Percentiles rank a stretch among this genome's conserved stretches.
Evolutionary conservation across 2,888 invertebrate species (phyloP).

Genomic region (Drosophila nr. medialis): DNA sequence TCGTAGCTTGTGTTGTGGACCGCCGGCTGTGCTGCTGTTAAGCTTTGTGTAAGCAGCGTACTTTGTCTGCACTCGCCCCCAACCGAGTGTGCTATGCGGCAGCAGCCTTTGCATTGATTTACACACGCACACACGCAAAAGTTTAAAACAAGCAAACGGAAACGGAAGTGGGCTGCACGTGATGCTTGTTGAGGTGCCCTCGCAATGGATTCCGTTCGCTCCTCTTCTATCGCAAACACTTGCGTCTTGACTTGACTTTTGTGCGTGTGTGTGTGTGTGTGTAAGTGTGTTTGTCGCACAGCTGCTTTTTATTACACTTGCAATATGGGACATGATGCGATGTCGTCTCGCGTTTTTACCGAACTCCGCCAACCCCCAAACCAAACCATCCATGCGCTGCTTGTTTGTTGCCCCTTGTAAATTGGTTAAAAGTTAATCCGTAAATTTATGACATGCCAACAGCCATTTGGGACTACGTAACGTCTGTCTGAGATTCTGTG

Average conservation of each 20-base stretch:
- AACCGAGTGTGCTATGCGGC: constrained; percentile 19
- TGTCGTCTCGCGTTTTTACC: constrained; percentile 47
- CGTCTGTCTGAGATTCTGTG: constrained; percentile 33
- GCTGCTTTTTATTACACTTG: constrained; percentile 77
- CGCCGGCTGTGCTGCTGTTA: constrained; percentile 73
- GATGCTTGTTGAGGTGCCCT: constrained; percentile 67
- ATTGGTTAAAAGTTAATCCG: constrained; percentile 80
- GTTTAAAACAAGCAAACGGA: constrained; percentile 78
- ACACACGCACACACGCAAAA: constrained; percentile 54
- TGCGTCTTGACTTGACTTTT: constrained; percentile 61
- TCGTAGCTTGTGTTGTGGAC: constrained; percentile 39
- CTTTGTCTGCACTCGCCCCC: constrained; percentile 64
- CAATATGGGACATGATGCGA: constrained; percentile 74
- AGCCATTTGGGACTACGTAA: constrained; percentile 66
- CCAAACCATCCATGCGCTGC: constrained; percentile 15
- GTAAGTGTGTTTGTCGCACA: constrained; percentile 47
- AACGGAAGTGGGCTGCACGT: constrained; percentile 78
- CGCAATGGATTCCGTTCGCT: constrained; percentile 43
- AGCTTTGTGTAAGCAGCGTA: constrained; percentile 77
- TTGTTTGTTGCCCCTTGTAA: constrained; percentile 70
- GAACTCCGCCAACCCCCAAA: constrained; percentile 4
- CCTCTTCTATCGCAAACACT: constrained; percentile 67
- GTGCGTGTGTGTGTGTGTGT: constrained; percentile 16
- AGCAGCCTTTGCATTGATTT: constrained; percentile 66
- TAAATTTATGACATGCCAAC: constrained; percentile 78